Evolutionary conservation across 2,113 vertebrate species (phyloP), one percentile per base, ranked within the genome.

Genomic region (Agapornis roseicollis): DNA sequence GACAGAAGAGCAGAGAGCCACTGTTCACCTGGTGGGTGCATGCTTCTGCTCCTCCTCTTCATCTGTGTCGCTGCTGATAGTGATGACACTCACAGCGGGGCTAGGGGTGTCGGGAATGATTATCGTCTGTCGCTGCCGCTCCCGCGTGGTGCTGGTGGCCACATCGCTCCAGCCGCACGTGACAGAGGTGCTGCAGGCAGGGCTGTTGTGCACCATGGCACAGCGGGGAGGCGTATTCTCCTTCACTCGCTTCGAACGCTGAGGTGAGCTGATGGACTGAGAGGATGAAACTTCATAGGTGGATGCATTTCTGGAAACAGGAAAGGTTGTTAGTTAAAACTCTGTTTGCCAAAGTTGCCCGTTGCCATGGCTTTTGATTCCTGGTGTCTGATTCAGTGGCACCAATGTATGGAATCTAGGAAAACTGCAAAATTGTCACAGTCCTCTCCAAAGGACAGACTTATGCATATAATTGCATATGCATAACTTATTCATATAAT

Each of bases 51-150:
- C 99, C 7, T 99, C 99, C 80, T 99, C 99, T 65, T 99, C 99
- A 2, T 99, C 99, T 0, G 99, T 99, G 98, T 99, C 99, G 7
- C 99, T 99, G 98, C 99, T 99, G 98, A 99, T 99, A 96, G 99
- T 99, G 98, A 99, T 99, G 98, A 99, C 99, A 92, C 99, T 99
- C 97, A 99, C 99, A 0, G 99, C 99, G 1, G 99, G 99, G 98
- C 99, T 99, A 65, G 99, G 99, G 39, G 99, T 99, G 97, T 99
- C 99, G 0, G 99, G 99, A 97, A 99, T 99, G 98, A 99, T 96
- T 53, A 99, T 99, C 18, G 99, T 99, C 97, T 99, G 99, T 71
- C 99, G 98, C 96, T 98, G 98, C 77, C 98, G 98, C 93, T 99
- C 98, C 82, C 97, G 91, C 3, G 96, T 97, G 95, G 98, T 98